Conservation (phyloP, 2,797 vertebrate genomes). For the Gobionotothen gibberifrons region DNA sequence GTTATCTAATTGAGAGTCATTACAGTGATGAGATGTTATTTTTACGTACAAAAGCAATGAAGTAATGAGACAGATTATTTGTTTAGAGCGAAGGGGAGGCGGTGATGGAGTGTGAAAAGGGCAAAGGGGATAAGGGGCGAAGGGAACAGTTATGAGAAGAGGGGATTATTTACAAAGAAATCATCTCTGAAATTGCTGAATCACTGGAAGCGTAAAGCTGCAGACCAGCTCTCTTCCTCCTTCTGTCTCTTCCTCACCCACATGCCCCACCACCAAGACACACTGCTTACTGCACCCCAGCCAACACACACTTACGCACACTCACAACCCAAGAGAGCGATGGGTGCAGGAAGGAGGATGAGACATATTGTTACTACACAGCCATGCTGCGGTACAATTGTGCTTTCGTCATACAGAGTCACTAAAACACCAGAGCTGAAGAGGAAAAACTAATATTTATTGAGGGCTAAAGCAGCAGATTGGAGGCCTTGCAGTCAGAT, state of each 20-base stretch:
- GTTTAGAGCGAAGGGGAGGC: conserved; percentile 23
- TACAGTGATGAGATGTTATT: conserved; percentile 74
- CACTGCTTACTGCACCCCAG: conserved; percentile 48
- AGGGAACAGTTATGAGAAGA: conserved; percentile 57
- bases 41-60: conserved; percentile 75
- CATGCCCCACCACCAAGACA: conserved; percentile 56
- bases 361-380: conserved; percentile 45
- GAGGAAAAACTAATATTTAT: background rate
- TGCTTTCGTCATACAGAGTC: conserved; percentile 51
- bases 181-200: conserved; percentile 74
- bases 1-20: conserved; percentile 69
- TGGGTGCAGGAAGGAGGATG: conserved; percentile 41
- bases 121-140: conserved; percentile 62
- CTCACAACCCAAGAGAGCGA: conserved; percentile 26
- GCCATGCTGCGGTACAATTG: conserved; percentile 22
- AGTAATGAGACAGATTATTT: conserved; percentile 74
- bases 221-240: conserved; percentile 56
- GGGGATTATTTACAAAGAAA: conserved; percentile 75
- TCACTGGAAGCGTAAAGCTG: conserved; percentile 68
- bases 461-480: conserved; percentile 43
- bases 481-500: conserved; percentile 14
- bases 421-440: conserved; percentile 12
- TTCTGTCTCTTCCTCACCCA: conserved; percentile 57
- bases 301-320: conserved; percentile 37
- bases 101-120: conserved; percentile 50